These are phyloP conservation scores for Dissostichus mawsoni DNA, from an alignment of 2,113 vertebrate genomes.

Conservation along the genomic window DNA sequence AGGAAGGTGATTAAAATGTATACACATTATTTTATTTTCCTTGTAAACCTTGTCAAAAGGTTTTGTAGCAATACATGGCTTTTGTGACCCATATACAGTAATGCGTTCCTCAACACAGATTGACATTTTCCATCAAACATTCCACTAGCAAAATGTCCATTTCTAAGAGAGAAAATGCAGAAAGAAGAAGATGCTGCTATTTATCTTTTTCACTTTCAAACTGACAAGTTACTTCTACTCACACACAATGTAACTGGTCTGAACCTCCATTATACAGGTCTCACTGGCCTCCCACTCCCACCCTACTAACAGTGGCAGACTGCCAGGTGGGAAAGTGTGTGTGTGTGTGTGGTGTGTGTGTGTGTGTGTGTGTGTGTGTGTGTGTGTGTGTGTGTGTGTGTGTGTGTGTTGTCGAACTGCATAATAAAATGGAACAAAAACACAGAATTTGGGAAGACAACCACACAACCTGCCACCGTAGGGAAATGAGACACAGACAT, in stretches of 20 bases:
- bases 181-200: not conserved
- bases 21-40: not conserved
- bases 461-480: slow-evolving; percentile 33
- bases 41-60: not conserved
- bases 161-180: too few relatives aligned
- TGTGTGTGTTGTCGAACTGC: slow-evolving; percentile 11
- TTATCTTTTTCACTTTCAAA: slow-evolving; percentile 75
- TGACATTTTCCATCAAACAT: not conserved
- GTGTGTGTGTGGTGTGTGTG: slow-evolving; percentile 17
- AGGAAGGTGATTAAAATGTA: not conserved
- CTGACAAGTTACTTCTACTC: slow-evolving; percentile 67
- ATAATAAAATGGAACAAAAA: slow-evolving; percentile 29
- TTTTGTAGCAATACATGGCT: not conserved
- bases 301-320: slow-evolving; percentile 43
- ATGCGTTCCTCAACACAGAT: not conserved
- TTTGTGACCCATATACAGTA: not conserved
- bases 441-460: slow-evolving; percentile 15
- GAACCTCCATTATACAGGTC: slow-evolving; percentile 58
- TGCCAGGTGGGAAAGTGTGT: slow-evolving; percentile 45
- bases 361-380: slow-evolving; percentile 11
- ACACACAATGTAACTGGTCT: slow-evolving; percentile 52
- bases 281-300: slow-evolving; percentile 59
- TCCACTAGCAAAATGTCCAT: too few relatives aligned
- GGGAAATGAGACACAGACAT: slow-evolving; percentile 25
- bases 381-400: slow-evolving; percentile 19